A percentile compares a stretch with the other conserved stretches of the same genome.
Evolutionary conservation across 1,140 invertebrate species (phyloP).

Genomic region (Chymomyza costata): DNA sequence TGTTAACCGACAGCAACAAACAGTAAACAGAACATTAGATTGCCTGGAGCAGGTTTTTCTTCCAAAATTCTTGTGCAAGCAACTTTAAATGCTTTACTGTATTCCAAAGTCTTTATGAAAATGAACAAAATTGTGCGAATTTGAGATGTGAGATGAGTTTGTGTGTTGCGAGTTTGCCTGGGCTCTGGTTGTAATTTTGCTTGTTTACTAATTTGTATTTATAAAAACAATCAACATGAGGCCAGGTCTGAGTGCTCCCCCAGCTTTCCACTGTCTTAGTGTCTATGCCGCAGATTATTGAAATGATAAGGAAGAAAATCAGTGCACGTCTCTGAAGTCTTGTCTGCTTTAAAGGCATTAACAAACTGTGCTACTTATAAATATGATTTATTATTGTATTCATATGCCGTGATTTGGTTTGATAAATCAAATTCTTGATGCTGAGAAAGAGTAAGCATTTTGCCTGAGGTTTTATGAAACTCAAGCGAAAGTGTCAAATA

Average conservation of each 20-base stretch:
- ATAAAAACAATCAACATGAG: constrained; percentile 22
- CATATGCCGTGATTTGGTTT: too few relatives aligned
- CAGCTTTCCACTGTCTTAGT: too few relatives aligned
- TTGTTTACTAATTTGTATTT: constrained; percentile 53
- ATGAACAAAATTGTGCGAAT: constrained; percentile 27
- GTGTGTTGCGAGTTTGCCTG: too few relatives aligned
- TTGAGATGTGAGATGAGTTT: constrained; percentile 23
- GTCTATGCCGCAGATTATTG: too few relatives aligned
- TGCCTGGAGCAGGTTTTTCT: constrained; percentile 35
- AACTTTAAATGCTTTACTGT: constrained; percentile 38
- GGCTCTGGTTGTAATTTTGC: constrained; percentile 7
- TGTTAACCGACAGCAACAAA: constrained; percentile 36
- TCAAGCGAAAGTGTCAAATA: too few relatives aligned
- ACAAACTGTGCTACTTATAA: constrained; percentile 55
- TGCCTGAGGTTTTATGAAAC: too few relatives aligned
- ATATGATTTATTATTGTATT: constrained; percentile 57
- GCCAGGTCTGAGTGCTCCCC: background rate
- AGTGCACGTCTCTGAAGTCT: too few relatives aligned
- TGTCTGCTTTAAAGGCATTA: too few relatives aligned
- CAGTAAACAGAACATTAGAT: constrained; percentile 46
- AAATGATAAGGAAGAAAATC: too few relatives aligned
- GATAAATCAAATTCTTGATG: too few relatives aligned
- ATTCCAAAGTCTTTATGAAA: constrained; percentile 6
- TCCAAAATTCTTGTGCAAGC: constrained; percentile 11
- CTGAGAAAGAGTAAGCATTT: too few relatives aligned